Percentiles rank a stretch among this genome's conserved stretches.
Conservation (phyloP, 2,113 vertebrate genomes). For the Odontesthes bonariensis region DNA sequence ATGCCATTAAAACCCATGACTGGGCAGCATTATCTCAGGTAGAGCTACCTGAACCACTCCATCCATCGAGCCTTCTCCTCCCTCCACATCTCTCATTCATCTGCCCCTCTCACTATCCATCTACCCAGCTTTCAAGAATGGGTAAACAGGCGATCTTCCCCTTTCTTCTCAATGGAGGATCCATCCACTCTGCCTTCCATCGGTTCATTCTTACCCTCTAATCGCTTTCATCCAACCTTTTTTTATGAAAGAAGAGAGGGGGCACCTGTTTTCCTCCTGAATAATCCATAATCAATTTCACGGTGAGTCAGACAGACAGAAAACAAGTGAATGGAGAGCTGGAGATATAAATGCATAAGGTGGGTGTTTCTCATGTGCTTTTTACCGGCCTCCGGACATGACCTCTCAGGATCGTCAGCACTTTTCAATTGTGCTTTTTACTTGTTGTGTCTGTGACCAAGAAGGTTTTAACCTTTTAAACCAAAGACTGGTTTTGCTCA, state of each 20-base stretch:
- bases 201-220: slow-evolving; percentile 68
- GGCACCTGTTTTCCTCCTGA: slow-evolving; percentile 76
- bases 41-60: slow-evolving; percentile 73
- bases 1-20: slow-evolving; percentile 78
- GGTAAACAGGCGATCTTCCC: slow-evolving; percentile 64
- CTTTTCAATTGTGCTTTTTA: slow-evolving; percentile 43
- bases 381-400: slow-evolving; percentile 24
- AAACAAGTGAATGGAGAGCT: slow-evolving; percentile 76
- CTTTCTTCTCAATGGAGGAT: slow-evolving; percentile 83
- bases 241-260: slow-evolving; percentile 80
- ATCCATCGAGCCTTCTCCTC: slow-evolving; percentile 45
- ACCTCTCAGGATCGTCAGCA: slow-evolving; percentile 64
- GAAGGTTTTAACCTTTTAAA: slow-evolving; percentile 47
- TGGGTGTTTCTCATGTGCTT: slow-evolving; percentile 5
- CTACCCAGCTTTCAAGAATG: slow-evolving; percentile 70
- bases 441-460: slow-evolving; percentile 29
- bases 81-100: slow-evolving; percentile 73
- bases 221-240: slow-evolving; percentile 61
- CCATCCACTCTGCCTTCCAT: slow-evolving; percentile 30
- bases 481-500: background rate
- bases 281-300: slow-evolving; percentile 84
- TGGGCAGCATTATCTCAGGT: slow-evolving; percentile 78
- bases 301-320: slow-evolving; percentile 57
- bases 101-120: slow-evolving; percentile 70
- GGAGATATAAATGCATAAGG: slow-evolving; percentile 50